A percentile compares a stretch with the other conserved stretches of the same genome.
Evolutionary conservation across 2,797 vertebrate species (phyloP).

Genomic region (Acanthiza pusilla): DNA sequence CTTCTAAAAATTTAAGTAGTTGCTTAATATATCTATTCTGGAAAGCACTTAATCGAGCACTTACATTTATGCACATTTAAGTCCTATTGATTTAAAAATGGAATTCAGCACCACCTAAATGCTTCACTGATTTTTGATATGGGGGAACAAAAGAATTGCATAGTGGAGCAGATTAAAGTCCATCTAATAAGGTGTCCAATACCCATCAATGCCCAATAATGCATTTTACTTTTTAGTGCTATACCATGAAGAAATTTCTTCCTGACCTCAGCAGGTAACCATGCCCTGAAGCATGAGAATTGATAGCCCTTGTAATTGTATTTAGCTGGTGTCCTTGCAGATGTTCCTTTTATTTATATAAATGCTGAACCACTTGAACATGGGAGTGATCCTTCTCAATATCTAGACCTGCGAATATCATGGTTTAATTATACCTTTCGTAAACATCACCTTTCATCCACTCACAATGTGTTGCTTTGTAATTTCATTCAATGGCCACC

Average conservation of each 20-base stretch:
- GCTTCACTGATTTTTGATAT: not conserved
- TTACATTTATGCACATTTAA: not conserved
- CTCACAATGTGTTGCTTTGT: not conserved
- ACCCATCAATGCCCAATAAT: constrained; percentile 30
- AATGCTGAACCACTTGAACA: constrained; percentile 33
- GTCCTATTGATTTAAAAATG: constrained; percentile 43
- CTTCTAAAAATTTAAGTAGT: not conserved
- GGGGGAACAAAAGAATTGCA: not conserved
- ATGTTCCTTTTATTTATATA: constrained; percentile 58
- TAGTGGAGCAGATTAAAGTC: constrained; percentile 12
- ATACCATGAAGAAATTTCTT: constrained; percentile 22
- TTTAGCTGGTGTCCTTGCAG: constrained; percentile 50
- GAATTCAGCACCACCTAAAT: not conserved
- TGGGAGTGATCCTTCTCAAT: not conserved
- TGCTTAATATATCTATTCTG: constrained; percentile 4
- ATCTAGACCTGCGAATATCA: not conserved
- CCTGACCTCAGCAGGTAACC: constrained; percentile 47
- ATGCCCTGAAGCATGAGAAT: constrained; percentile 19
- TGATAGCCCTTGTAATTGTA: constrained; percentile 51
- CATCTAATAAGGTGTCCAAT: constrained; percentile 15
- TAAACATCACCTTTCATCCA: constrained; percentile 6
- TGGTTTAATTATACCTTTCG: constrained; percentile 25
- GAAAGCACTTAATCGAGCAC: not conserved
- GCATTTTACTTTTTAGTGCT: constrained; percentile 21
- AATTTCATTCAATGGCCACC: not conserved